Evolutionary conservation across 2,797 vertebrate genomes (phyloP).

Genomic region (Pseudochirops cupreus): DNA sequence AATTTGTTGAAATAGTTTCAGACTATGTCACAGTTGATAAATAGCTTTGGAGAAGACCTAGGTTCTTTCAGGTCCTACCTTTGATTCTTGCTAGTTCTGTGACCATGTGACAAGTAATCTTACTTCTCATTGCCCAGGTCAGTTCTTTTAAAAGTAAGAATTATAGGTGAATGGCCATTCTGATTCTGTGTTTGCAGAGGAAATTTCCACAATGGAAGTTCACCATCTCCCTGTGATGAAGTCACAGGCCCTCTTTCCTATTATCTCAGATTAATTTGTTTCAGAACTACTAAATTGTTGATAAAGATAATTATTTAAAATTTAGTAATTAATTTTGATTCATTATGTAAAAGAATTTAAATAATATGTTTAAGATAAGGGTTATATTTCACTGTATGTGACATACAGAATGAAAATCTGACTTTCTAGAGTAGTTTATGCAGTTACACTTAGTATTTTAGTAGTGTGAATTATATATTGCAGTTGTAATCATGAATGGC

Average conservation of each 20-base stretch:
- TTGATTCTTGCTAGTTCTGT: neutral
- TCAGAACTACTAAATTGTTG: neutral
- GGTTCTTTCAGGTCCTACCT: neutral
- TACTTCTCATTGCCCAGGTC: neutral
- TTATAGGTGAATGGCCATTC: neutral
- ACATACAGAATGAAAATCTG: conserved; percentile 24
- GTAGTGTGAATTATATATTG: conserved; percentile 7
- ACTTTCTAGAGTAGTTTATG: conserved; percentile 49
- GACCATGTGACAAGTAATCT: neutral
- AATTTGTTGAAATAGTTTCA: neutral
- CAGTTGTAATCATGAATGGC: conserved; percentile 38
- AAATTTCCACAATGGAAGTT: neutral
- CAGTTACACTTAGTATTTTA: conserved; percentile 40
- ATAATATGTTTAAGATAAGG: conserved; percentile 47
- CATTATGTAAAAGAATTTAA: conserved; percentile 25
- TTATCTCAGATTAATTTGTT: neutral
- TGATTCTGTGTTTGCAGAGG: neutral
- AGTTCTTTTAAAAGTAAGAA: neutral
- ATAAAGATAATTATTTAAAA: conserved; percentile 33
- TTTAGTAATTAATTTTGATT: conserved; percentile 43
- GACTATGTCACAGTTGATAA: neutral
- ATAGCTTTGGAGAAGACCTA: neutral
- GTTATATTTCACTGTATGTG: conserved; percentile 1
- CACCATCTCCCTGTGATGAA: neutral
- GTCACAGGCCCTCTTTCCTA: neutral